These are phyloP conservation scores for Tetrao urogallus DNA, from an alignment of 2,113 vertebrate species.

Conservation along the genomic window DNA sequence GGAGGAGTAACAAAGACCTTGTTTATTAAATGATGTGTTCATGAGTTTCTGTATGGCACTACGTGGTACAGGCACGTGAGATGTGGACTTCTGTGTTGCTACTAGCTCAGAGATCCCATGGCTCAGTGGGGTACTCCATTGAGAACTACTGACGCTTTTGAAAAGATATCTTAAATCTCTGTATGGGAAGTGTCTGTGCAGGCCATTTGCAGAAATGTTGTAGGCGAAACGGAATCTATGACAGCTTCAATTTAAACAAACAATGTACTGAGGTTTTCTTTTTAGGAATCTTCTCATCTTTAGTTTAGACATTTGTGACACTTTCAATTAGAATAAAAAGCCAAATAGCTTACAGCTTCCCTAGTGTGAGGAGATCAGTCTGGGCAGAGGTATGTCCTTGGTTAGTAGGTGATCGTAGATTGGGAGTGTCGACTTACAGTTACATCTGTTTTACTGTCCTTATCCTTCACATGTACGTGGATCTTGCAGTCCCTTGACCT, in stretches of 20 bases:
- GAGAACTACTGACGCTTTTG: background rate
- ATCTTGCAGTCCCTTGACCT: background rate
- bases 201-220: background rate
- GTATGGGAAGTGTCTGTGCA: background rate
- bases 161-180: background rate
- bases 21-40: background rate
- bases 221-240: background rate
- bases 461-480: background rate
- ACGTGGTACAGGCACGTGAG: background rate
- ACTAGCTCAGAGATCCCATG: background rate
- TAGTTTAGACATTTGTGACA: background rate
- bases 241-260: background rate
- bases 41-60: background rate
- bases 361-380: background rate
- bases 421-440: background rate
- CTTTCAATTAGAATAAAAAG: background rate
- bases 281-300: background rate
- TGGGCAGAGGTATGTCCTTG: background rate
- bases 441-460: background rate
- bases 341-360: background rate
- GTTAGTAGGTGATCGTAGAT: background rate
- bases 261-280: background rate
- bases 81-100: background rate
- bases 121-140: background rate
- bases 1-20: background rate